Conservation (phyloP, 2,888 invertebrate genomes). For the Monopis laevigella region DNA sequence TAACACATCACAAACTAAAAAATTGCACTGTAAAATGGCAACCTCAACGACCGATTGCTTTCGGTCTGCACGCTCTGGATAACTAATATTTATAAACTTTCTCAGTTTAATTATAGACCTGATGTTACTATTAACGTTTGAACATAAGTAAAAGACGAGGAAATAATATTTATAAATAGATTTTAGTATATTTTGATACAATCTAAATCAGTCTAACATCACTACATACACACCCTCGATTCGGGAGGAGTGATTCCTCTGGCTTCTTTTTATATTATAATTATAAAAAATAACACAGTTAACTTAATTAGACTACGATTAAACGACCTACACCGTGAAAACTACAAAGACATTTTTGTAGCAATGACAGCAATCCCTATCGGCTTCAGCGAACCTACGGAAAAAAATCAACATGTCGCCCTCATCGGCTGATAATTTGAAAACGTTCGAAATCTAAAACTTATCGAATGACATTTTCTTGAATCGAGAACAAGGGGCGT, state of each 20-base stretch:
- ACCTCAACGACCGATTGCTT: slow-evolving; percentile 32
- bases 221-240: slow-evolving; percentile 65
- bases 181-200: slow-evolving; percentile 67
- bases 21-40: slow-evolving; percentile 63
- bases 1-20: slow-evolving; percentile 38
- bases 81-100: slow-evolving; percentile 67
- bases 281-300: slow-evolving; percentile 44
- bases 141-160: slow-evolving; percentile 67
- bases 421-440: too few relatives aligned
- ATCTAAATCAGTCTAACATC: slow-evolving; percentile 58
- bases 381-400: slow-evolving; percentile 65
- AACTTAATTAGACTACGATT: slow-evolving; percentile 55
- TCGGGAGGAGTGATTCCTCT: slow-evolving; percentile 60
- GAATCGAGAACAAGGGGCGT: slow-evolving; percentile 38
- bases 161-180: slow-evolving; percentile 70
- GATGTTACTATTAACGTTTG: slow-evolving; percentile 66
- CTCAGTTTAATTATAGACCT: slow-evolving; percentile 63
- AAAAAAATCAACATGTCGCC: slow-evolving; percentile 68
- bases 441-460: slow-evolving; percentile 53
- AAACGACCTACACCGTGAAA: slow-evolving; percentile 66
- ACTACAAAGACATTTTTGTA: slow-evolving; percentile 67
- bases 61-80: slow-evolving; percentile 39
- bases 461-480: slow-evolving; percentile 48
- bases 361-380: slow-evolving; percentile 65
- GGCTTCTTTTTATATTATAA: slow-evolving; percentile 33